phyloP scores from a whole-genome alignment of 2,797 vertebrate species.

The Catharus ustulatus region DNA sequence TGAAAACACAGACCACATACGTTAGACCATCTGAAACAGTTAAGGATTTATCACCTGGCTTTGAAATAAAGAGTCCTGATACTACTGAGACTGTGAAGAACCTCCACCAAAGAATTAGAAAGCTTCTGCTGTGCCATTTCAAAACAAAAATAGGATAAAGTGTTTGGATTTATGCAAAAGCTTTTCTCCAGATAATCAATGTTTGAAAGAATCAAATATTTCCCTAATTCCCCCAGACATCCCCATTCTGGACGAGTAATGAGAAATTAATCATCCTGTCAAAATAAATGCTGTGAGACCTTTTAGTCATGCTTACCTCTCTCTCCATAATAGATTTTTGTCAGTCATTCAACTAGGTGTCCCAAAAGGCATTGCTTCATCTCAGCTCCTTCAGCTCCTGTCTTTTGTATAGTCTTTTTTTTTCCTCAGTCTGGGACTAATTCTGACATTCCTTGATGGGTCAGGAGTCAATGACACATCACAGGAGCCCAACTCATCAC shows the following conservation, averaged over 20 bases:
- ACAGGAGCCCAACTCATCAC: not conserved
- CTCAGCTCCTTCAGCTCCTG: not conserved
- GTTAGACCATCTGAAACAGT: not conserved
- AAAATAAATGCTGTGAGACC: slow-evolving; percentile 41
- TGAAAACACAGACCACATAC: not conserved
- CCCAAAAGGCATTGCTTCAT: not conserved
- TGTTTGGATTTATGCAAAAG: slow-evolving; percentile 15
- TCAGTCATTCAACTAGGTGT: slow-evolving; percentile 33
- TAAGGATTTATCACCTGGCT: not conserved
- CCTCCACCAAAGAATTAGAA: not conserved
- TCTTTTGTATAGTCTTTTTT: not conserved
- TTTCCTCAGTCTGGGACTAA: not conserved
- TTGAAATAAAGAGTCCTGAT: not conserved
- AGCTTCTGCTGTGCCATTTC: not conserved
- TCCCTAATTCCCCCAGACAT: slow-evolving; percentile 32
- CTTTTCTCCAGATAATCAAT: slow-evolving; percentile 42
- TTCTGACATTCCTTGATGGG: not conserved
- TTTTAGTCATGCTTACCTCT: not conserved
- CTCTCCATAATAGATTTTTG: slow-evolving; percentile 37
- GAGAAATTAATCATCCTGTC: slow-evolving; percentile 69
- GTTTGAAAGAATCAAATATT: slow-evolving; percentile 36
- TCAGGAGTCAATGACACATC: not conserved
- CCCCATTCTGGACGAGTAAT: slow-evolving; percentile 35
- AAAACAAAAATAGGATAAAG: not conserved
- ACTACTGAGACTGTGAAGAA: not conserved